phyloP scores from a whole-genome alignment of 1,140 invertebrate species.

The Galleria mellonella region DNA sequence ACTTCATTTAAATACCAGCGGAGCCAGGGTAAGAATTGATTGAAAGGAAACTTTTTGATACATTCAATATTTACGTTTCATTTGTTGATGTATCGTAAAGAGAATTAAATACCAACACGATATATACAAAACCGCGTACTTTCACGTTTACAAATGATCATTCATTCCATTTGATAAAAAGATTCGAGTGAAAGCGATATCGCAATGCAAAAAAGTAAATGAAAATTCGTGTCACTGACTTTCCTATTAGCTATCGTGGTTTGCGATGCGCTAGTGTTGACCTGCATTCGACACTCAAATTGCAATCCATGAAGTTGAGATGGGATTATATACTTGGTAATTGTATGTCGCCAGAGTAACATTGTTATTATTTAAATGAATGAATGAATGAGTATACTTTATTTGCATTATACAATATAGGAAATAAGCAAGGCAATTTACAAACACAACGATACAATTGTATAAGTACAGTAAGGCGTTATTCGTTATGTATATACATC shows the following conservation, averaged over 20 bases:
- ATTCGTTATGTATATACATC: too few relatives aligned
- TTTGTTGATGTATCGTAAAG: conserved; percentile 25
- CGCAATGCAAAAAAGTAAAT: conserved; percentile 56
- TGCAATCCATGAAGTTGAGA: conserved; percentile 25
- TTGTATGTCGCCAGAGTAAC: neutral
- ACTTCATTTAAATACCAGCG: too few relatives aligned
- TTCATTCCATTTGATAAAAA: conserved; percentile 56
- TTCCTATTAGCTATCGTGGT: conserved; percentile 48
- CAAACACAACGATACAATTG: too few relatives aligned
- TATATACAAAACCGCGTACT: conserved; percentile 46
- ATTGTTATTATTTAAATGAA: conserved; percentile 1
- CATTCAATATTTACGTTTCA: conserved; percentile 49
- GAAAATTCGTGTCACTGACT: conserved; percentile 63
- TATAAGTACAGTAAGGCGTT: too few relatives aligned
- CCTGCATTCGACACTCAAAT: conserved; percentile 26
- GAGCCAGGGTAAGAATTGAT: conserved; percentile 21
- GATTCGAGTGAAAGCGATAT: conserved; percentile 64
- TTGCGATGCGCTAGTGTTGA: conserved; percentile 25
- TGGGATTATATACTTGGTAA: conserved; percentile 22
- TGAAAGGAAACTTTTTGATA: conserved; percentile 37
- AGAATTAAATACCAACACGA: conserved; percentile 32
- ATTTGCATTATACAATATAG: too few relatives aligned
- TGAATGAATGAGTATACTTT: too few relatives aligned
- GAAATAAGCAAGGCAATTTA: too few relatives aligned
- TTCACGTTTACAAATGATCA: conserved; percentile 60